Percentiles rank a stretch among this genome's conserved stretches.
phyloP scores from a whole-genome alignment of 2,113 vertebrate species.

The Cervus canadensis region DNA sequence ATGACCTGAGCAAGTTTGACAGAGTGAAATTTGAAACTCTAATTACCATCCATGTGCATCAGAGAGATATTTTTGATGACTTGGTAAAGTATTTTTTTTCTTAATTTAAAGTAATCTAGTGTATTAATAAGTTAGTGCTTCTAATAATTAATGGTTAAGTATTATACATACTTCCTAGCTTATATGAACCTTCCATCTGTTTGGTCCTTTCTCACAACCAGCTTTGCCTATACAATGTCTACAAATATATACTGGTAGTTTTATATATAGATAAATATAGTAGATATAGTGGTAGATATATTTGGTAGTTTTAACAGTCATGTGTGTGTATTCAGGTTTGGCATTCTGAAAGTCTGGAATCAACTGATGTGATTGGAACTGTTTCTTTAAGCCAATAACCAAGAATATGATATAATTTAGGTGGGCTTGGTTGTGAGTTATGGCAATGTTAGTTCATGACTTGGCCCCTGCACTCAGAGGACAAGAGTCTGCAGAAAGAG shows the following conservation, averaged over 20 bases:
- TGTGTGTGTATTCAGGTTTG: neutral
- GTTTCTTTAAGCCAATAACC: neutral
- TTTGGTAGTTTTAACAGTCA: neutral
- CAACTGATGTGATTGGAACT: neutral
- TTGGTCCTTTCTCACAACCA: neutral
- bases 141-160: neutral
- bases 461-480: neutral
- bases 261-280: too few species aligned
- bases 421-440: neutral
- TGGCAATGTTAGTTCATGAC: neutral
- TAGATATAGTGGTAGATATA: neutral
- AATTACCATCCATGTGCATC: conserved; percentile 95
- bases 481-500: neutral
- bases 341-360: neutral
- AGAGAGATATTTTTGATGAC: conserved; percentile 93
- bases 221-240: neutral
- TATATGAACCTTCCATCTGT: neutral
- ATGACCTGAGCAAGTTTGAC: conserved; percentile 87
- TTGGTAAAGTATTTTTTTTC: conserved; percentile 82
- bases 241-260: neutral
- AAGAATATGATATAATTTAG: neutral
- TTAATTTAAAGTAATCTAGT: neutral
- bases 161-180: neutral
- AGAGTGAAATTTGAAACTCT: conserved; percentile 93
- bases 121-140: neutral